Conservation (phyloP, 2,113 vertebrate species). For the Gadus chalcogrammus region DNA sequence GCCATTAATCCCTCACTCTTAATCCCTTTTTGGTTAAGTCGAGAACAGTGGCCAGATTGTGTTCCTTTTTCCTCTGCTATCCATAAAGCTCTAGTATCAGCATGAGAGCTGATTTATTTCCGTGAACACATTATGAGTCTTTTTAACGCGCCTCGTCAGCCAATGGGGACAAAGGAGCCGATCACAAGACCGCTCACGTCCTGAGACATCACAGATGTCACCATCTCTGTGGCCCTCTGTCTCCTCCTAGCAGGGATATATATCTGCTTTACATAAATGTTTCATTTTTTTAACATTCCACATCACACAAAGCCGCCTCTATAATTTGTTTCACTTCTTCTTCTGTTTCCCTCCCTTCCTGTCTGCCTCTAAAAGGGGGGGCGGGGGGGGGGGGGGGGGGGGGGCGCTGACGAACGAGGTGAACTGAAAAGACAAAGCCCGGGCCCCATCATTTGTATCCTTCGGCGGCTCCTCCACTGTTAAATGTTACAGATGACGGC, state of each 20-base stretch:
- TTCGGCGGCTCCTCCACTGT: conserved; percentile 50
- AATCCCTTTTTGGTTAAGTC: background rate
- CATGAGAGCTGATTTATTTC: background rate
- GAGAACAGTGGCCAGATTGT: conserved; percentile 1
- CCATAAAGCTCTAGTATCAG: no score
- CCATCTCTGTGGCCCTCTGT: background rate
- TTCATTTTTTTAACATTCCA: background rate
- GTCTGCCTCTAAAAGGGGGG: background rate
- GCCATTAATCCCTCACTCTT: background rate
- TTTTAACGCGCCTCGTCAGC: conserved; percentile 7
- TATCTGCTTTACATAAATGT: no score
- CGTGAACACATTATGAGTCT: conserved; percentile 20
- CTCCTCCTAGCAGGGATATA: background rate
- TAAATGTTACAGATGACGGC: conserved; percentile 48
- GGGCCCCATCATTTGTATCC: conserved; percentile 42
- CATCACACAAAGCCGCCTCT: background rate
- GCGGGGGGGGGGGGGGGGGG: no score
- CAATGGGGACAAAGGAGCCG: background rate
- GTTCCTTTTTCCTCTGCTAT: background rate
- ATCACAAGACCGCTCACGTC: conserved; percentile 36
- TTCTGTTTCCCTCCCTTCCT: background rate
- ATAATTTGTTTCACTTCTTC: background rate
- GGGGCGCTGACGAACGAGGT: conserved; percentile 35
- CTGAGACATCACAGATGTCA: conserved; percentile 33
- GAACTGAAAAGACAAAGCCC: conserved; percentile 35